These are phyloP conservation scores for Neuroscelio doddi DNA, from an alignment of 2,888 invertebrate species.

Conservation along the genomic window DNA sequence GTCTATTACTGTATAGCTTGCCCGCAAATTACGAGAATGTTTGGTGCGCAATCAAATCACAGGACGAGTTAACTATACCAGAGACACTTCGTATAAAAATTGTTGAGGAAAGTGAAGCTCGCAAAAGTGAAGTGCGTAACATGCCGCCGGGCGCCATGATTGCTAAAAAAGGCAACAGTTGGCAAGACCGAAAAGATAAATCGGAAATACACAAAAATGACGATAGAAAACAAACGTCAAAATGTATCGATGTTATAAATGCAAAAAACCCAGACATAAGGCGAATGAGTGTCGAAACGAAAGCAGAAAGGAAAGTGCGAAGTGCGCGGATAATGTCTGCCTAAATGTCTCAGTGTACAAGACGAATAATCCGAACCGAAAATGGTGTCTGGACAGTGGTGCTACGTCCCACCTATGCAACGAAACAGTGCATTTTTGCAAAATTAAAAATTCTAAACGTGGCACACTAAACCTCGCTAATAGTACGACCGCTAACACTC, in stretches of 20 bases:
- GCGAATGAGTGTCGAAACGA: neutral
- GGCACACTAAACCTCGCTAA: slow-evolving; percentile 27
- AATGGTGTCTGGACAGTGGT: slow-evolving; percentile 30
- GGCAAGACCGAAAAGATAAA: neutral
- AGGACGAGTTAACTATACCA: slow-evolving; percentile 20
- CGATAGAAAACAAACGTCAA: neutral
- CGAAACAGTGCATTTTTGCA: slow-evolving; percentile 8
- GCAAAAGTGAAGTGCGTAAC: neutral
- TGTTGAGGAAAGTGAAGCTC: slow-evolving; percentile 11
- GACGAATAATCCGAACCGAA: neutral
- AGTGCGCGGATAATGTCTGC: slow-evolving; percentile 1
- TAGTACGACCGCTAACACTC: slow-evolving; percentile 11
- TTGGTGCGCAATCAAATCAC: slow-evolving; percentile 29
- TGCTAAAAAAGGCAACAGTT: neutral
- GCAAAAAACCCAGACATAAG: neutral
- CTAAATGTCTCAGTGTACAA: neutral
- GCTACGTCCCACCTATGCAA: slow-evolving; percentile 20
- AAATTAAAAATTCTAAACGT: slow-evolving; percentile 4
- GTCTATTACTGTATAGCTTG: slow-evolving; percentile 30
- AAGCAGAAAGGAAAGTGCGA: too few relatives aligned
- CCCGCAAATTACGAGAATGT: slow-evolving; percentile 30
- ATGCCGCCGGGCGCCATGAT: slow-evolving; percentile 6
- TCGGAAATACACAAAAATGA: neutral
- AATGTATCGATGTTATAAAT: neutral
- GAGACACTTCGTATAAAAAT: slow-evolving; percentile 20